phyloP scores from a whole-genome alignment of 1,140 invertebrate species.

The Euwallacea fornicatus region DNA sequence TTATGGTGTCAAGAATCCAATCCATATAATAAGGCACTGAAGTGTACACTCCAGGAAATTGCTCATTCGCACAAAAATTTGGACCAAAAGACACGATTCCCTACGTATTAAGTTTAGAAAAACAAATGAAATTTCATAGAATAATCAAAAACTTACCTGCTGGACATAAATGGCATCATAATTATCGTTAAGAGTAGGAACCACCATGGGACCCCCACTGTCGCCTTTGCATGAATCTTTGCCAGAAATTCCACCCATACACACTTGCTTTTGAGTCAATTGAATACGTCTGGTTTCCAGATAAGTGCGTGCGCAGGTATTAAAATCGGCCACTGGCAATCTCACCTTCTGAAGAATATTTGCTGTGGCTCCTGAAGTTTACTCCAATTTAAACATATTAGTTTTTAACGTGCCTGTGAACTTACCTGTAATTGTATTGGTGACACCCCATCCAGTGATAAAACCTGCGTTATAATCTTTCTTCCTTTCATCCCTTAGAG shows the following conservation, averaged over 20 bases:
- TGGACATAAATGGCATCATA: conserved; percentile 44
- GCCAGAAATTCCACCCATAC: conserved; percentile 60
- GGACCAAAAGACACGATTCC: conserved; percentile 59
- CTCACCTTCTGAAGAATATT: conserved; percentile 58
- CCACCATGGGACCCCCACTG: conserved; percentile 52
- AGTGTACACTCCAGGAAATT: conserved; percentile 66
- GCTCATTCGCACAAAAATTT: conserved; percentile 56
- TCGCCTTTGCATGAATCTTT: conserved; percentile 55
- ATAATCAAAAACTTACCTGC: conserved; percentile 41
- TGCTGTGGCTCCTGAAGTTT: conserved; percentile 46
- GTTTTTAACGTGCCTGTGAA: conserved; percentile 14
- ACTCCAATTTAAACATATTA: conserved; percentile 1
- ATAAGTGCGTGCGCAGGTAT: conserved; percentile 53
- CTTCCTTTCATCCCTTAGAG: conserved; percentile 50
- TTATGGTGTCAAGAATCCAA: conserved; percentile 55
- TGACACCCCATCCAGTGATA: conserved; percentile 66
- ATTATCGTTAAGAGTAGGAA: conserved; percentile 52
- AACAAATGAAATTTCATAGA: background rate
- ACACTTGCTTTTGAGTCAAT: conserved; percentile 60
- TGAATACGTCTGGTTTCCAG: conserved; percentile 43
- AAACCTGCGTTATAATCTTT: conserved; percentile 47
- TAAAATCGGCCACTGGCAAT: conserved; percentile 54
- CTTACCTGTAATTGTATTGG: conserved; percentile 53
- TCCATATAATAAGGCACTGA: conserved; percentile 62
- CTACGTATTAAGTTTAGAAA: conserved; percentile 9